Base-by-base conservation (phyloP, 2,888 invertebrate species). In the Pheosia tremula region DNA sequence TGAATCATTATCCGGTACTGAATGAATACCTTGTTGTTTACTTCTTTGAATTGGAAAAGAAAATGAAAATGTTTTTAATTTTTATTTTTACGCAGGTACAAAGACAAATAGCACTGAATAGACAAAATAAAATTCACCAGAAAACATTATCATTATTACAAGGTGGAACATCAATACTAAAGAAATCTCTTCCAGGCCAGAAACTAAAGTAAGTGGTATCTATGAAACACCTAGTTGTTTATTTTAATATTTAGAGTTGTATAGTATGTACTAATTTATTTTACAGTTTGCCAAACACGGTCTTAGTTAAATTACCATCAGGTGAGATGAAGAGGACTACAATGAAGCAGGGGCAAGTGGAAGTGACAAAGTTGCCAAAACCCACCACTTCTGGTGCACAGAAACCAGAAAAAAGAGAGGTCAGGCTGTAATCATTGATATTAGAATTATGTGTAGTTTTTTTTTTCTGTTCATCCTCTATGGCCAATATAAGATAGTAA, bases 91-190 rank as follows among this genome's bases (percentile, higher is more conserved):
- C 52, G 66, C 83, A 93, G 93, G 96, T 97, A 56, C 97, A 97
- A 86, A 95, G 96, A 74, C 97, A 97, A 85, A 96, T 97, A 72
- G 96, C 96, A 47, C 94, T 97, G 59, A 97, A 96, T 83, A 90
- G 96, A 62, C 96, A 96, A 81, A 95, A 95, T 74, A 96, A 96
- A 84, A 95, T 96, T 71, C 96, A 97, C 82, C 92, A 93, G 69
- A 95, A 96, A 78, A 96, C 97, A 54, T 91, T 97, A 72, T 96
- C 96, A 53, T 85, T 97, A 56, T 87, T 97, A 60, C 96, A 96
- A 91, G 96, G 96, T 60, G 96, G 96, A 67, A 94, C 94, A 53
- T 95, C 95, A 39, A 72, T 94, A 67, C 81, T 94, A 62, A 94
- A 94, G 80, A 93, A 93, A 72, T 82, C 87, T 60, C 78, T 79